A percentile compares a stretch with the other conserved stretches of the same genome.
Evolutionary conservation across 1,140 invertebrate genomes (phyloP).

Genomic region (Drosophila truncata): DNA sequence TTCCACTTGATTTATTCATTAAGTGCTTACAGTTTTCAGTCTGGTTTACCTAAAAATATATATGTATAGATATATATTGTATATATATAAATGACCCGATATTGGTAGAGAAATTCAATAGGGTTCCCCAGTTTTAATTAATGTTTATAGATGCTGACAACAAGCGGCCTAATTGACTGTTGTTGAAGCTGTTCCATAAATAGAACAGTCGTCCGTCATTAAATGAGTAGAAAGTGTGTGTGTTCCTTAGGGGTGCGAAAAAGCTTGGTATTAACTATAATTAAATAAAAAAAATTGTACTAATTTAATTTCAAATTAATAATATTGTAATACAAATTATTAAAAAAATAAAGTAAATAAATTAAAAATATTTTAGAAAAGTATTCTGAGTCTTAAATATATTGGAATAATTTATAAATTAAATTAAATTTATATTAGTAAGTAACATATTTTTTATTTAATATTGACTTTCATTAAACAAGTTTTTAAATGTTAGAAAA

Average conservation of each 20-base stretch:
- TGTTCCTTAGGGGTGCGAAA: not conserved
- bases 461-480: no score
- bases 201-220: constrained; percentile 16
- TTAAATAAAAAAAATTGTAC: no score
- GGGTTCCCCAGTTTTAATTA: constrained; percentile 30
- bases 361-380: not conserved
- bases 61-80: constrained; percentile 4
- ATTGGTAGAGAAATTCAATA: constrained; percentile 25
- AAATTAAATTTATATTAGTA: no score
- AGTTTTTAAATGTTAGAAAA: not conserved
- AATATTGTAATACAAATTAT: not conserved
- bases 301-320: not conserved
- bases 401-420: not conserved
- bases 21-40: constrained; percentile 38
- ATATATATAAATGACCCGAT: constrained; percentile 20
- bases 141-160: constrained; percentile 36
- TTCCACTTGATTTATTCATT: constrained; percentile 68
- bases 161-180: constrained; percentile 42
- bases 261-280: not conserved
- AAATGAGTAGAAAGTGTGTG: constrained; percentile 7
- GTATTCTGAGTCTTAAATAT: not conserved
- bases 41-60: constrained; percentile 17
- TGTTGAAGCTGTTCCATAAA: constrained; percentile 43
- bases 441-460: no score
- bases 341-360: no score